Evolutionary conservation across 2,888 invertebrate species (phyloP), one percentile per base, ranked within the genome.

Genomic region (Diadegma fenestrale): DNA sequence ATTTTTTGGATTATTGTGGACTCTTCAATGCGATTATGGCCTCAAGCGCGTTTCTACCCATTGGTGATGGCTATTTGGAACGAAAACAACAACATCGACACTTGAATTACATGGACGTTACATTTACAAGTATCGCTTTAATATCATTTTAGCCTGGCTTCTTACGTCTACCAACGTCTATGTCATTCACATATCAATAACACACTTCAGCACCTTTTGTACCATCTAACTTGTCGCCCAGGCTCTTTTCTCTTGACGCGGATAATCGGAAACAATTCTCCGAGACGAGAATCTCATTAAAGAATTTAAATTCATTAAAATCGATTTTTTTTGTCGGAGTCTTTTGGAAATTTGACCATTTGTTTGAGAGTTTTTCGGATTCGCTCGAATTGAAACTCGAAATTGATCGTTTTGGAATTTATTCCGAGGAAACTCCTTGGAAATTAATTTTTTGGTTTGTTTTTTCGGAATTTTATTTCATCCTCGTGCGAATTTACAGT

Each of bases 21-120:
- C 26, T 30, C 41, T 81, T 7, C 48, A 30, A 12, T 22, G 51
- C 22, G 61, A 69, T 48, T 30, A 69, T 80, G 76, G 43, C 41
- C 84, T 51, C 58, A 33, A 78, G 81, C 69, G 75, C 82, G 71
- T 71, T 84, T 80, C 61, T 85, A 69, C 81, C 75, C 66, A 90
- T 85, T 91, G 92, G 92, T 92, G 92, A 90, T 91, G 92, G 92
- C 91, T 90, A 88, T 84, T 87, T 84, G 89, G 85, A 87, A 86
- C 88, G 78, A 82, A 10, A 26, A 69, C 37, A 51, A 51, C 41
- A 72, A 37, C 26, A 41, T 41, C 1, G 66, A 72, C 33, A 51
- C 54, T 19, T 69, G 14, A 64, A 33, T 12, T 17, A 45, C 45
- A 41, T 64, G 61, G 66, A 37, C 12, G 71, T 14, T 10, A 61